Evolutionary conservation across 2,113 vertebrate species (phyloP), one percentile per base, ranked within the genome.

Genomic region (Coptodon rendalli): DNA sequence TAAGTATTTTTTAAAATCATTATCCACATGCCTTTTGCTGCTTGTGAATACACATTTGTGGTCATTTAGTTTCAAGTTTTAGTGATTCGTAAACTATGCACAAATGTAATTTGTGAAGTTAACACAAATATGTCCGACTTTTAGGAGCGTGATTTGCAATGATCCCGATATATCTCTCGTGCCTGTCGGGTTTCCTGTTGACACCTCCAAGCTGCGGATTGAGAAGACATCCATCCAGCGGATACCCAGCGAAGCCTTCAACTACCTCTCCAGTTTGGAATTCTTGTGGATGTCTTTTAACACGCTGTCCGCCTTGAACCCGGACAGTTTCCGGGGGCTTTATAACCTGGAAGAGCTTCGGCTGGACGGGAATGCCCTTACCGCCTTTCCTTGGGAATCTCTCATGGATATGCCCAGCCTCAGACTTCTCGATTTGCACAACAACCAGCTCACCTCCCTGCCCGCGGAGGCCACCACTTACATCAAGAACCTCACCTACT

Each of bases 271-370:
- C 87, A 97, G 93, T 93, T 95, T 99, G 93, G 98, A 99, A 83
- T 99, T 98, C 94, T 96, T 99, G 78, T 99, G 98, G 98, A 96
- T 99, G 97, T 98, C 99, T 83, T 98, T 99, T 73, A 99, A 99
- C 82, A 96, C 97, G 6, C 90, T 99, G 73, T 93, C 96, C 61
- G 96, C 95, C 78, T 95, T 99, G 91, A 97, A 93, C 0, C 54
- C 88, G 6, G 96, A 97, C 88, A 97, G 97, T 93, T 98, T 99
- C 89, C 96, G 96, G 36, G 98, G 98, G 3, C 94, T 99, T 85
- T 87, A 92, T 59, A 97, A 89, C 31, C 91, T 99, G 78, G 97
- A 97, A 16, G 99, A 99, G 94, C 97, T 99, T 82, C 96, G 98
- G 19, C 94, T 99, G 88, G 98, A 98, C 6, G 98, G 98, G 71